Evolutionary conservation across 2,797 vertebrate genomes (phyloP).

Genomic region (Rhynchotus rufescens): DNA sequence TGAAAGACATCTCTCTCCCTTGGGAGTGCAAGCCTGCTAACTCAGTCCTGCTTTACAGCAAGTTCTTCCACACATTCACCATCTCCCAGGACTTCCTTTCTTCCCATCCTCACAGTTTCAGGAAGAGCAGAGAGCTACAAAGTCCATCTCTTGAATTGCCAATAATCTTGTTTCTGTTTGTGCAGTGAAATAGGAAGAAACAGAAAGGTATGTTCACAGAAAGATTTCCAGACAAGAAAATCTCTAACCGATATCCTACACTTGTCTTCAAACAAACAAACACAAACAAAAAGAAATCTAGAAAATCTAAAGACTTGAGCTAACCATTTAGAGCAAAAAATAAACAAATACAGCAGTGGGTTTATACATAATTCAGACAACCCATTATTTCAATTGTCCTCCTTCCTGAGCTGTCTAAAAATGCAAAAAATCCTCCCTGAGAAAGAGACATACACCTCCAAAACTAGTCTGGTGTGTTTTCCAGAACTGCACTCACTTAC

Average conservation of each 20-base stretch:
- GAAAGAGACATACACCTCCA: background rate
- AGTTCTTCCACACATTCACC: background rate
- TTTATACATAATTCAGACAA: background rate
- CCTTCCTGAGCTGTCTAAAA: background rate
- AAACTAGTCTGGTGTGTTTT: background rate
- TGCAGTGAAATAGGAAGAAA: background rate
- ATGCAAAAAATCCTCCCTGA: background rate
- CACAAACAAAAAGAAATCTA: background rate
- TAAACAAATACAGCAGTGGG: fast-evolving
- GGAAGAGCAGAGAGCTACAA: background rate
- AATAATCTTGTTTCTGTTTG: background rate
- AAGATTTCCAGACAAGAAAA: background rate
- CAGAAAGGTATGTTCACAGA: background rate
- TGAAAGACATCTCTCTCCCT: background rate
- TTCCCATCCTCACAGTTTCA: background rate
- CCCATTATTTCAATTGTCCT: background rate
- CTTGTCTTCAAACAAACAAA: background rate
- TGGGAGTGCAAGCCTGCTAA: background rate
- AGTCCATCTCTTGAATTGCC: background rate
- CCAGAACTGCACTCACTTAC: background rate
- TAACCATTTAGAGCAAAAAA: background rate
- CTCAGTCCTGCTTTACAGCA: background rate
- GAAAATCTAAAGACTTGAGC: background rate
- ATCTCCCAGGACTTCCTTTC: background rate
- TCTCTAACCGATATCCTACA: background rate